These are phyloP conservation scores for Sparidentex hasta DNA, from an alignment of 2,797 vertebrate genomes.

Conservation along the genomic window DNA sequence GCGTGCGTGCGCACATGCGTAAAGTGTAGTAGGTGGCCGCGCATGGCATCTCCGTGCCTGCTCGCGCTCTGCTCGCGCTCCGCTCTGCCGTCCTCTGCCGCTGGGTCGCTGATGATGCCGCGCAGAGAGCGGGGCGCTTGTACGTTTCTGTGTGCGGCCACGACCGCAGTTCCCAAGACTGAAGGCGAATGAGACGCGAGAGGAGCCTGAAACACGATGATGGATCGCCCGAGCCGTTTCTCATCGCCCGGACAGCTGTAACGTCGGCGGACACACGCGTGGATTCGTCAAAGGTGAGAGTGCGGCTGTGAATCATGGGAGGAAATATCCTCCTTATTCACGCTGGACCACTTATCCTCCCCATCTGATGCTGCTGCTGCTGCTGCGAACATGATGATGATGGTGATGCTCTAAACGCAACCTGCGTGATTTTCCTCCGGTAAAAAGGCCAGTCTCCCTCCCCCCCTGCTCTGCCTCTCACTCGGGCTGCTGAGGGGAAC, in stretches of 20 bases:
- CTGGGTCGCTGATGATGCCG: conserved; percentile 76
- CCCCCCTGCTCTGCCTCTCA: conserved; percentile 5
- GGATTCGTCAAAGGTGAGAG: conserved; percentile 79
- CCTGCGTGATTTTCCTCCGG: conserved; percentile 83
- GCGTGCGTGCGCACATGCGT: conserved; percentile 74
- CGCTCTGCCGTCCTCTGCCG: conserved; percentile 78
- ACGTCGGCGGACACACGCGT: conserved; percentile 56
- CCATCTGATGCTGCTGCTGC: conserved; percentile 74
- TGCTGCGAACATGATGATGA: conserved; percentile 63
- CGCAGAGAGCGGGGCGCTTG: conserved; percentile 72
- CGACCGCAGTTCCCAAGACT: conserved; percentile 75
- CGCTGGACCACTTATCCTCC: conserved; percentile 71
- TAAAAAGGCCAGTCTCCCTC: conserved; percentile 72
- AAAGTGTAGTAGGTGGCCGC: conserved; percentile 71
- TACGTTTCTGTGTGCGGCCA: conserved; percentile 64
- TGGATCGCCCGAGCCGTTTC: conserved; percentile 59
- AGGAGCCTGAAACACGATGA: conserved; percentile 59
- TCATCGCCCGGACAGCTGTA: conserved; percentile 65
- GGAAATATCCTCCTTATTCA: conserved; percentile 67
- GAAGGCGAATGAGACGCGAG: conserved; percentile 72
- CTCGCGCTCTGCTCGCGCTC: conserved; percentile 66
- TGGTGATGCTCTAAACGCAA: conserved; percentile 81
- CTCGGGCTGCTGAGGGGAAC: conserved; percentile 25
- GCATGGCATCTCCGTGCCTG: conserved; percentile 73
- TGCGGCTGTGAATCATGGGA: conserved; percentile 61